These are phyloP conservation scores for Cheilosia grossa DNA, from an alignment of 2,888 invertebrate genomes.

Conservation along the genomic window DNA sequence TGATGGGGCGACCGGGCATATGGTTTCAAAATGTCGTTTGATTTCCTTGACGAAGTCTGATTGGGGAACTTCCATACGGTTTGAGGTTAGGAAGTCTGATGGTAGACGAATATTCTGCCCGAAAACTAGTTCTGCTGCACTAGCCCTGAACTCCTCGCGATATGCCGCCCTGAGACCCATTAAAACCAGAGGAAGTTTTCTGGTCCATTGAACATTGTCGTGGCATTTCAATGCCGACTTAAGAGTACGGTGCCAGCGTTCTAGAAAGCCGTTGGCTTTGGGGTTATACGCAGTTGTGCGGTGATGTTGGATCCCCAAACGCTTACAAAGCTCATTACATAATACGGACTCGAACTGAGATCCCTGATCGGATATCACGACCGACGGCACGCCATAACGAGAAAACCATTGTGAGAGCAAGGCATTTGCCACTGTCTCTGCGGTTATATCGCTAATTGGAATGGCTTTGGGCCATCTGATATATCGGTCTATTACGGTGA, in stretches of 20 bases:
- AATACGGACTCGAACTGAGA: neutral
- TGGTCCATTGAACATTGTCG: conserved; percentile 4
- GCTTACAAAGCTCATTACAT: neutral
- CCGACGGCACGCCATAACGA: neutral
- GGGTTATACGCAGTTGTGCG: neutral
- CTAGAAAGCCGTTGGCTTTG: neutral
- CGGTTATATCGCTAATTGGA: no score
- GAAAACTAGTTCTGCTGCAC: conserved; percentile 10
- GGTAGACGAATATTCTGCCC: neutral
- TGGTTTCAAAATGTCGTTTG: no score
- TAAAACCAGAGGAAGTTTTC: neutral
- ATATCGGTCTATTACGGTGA: no score
- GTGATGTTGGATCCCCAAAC: neutral
- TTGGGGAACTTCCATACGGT: no score
- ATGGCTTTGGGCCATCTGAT: no score
- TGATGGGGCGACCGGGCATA: no score
- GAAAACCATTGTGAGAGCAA: conserved; percentile 13
- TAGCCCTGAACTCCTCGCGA: neutral
- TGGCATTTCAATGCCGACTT: conserved; percentile 6
- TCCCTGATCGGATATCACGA: neutral
- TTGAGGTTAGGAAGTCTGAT: no score
- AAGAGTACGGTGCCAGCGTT: conserved; percentile 5
- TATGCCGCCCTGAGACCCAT: neutral
- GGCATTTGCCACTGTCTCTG: no score
- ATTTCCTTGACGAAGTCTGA: no score